Evolutionary conservation across 2,888 invertebrate genomes (phyloP).

Genomic region (Ophion ventricosus): DNA sequence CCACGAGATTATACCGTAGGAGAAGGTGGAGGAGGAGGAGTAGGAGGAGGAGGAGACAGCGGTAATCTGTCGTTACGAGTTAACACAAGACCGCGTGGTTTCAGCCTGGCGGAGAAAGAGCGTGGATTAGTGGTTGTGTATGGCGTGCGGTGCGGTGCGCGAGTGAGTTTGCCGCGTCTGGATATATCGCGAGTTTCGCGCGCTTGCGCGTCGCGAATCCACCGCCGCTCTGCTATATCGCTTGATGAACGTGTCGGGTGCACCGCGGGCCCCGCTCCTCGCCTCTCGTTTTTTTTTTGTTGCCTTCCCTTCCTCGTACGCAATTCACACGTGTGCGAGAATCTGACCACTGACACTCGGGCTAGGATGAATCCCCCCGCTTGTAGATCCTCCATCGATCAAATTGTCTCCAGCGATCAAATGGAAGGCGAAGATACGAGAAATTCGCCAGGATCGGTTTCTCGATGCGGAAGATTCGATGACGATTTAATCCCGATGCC

Average conservation of each 20-base stretch:
- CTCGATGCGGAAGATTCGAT: background rate
- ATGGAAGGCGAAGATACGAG: background rate
- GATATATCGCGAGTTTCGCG: conserved; percentile 80
- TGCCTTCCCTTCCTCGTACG: conserved; percentile 31
- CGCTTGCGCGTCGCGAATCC: conserved; percentile 78
- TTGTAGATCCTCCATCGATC: background rate
- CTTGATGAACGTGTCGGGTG: conserved; percentile 69
- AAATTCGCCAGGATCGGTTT: background rate
- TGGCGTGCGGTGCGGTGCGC: conserved; percentile 83
- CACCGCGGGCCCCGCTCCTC: conserved; percentile 71
- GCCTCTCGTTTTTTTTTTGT: conserved; percentile 43
- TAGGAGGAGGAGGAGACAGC: background rate
- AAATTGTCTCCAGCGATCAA: background rate
- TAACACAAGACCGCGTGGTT: conserved; percentile 75
- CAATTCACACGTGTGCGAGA: conserved; percentile 7
- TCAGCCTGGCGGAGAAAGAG: conserved; percentile 75
- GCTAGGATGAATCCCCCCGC: background rate
- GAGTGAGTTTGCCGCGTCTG: conserved; percentile 82
- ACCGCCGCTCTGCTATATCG: conserved; percentile 54
- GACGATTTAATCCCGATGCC: background rate
- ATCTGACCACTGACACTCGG: background rate
- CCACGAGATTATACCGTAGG: conserved; percentile 3
- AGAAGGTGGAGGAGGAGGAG: background rate
- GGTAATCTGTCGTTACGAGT: conserved; percentile 48
- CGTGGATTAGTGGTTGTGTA: conserved; percentile 79